Percentiles rank a stretch among this genome's conserved stretches.
Evolutionary conservation across 2,797 vertebrate genomes (phyloP).

Genomic region (Diglossa cyanea): DNA sequence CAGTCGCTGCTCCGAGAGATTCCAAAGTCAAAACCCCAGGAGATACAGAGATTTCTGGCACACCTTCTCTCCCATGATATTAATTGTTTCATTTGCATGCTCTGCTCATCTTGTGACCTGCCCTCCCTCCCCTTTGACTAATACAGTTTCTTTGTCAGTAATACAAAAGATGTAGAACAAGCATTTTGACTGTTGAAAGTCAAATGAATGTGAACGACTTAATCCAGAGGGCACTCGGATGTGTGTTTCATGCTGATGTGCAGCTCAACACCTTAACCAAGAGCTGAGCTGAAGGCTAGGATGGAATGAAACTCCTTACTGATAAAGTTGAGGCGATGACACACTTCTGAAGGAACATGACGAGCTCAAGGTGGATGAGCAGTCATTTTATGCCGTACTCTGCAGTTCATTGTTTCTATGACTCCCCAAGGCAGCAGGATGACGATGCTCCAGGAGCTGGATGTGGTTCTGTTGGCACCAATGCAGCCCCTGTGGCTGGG

Average conservation of each 20-base stretch:
- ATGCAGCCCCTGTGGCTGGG: background rate
- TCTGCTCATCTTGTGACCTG: conserved; percentile 32
- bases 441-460: rapidly evolving
- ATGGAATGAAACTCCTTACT: background rate
- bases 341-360: background rate
- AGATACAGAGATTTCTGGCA: background rate
- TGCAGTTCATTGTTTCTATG: background rate
- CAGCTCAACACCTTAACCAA: background rate
- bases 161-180: conserved; percentile 59
- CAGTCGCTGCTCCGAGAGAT: background rate
- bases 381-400: background rate
- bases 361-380: background rate
- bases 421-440: background rate
- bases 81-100: conserved; percentile 53
- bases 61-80: background rate
- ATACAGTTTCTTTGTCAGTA: background rate
- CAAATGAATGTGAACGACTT: conserved; percentile 44
- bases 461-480: background rate
- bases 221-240: conserved; percentile 7
- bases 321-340: background rate
- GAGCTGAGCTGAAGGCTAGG: background rate
- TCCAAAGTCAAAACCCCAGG: background rate
- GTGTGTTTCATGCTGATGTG: background rate
- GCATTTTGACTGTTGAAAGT: conserved; percentile 61
- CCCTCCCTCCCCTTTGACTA: conserved; percentile 48